Base-by-base conservation (phyloP, 2,113 vertebrate genomes). In the Brachyhypopomus occidentalis region DNA sequence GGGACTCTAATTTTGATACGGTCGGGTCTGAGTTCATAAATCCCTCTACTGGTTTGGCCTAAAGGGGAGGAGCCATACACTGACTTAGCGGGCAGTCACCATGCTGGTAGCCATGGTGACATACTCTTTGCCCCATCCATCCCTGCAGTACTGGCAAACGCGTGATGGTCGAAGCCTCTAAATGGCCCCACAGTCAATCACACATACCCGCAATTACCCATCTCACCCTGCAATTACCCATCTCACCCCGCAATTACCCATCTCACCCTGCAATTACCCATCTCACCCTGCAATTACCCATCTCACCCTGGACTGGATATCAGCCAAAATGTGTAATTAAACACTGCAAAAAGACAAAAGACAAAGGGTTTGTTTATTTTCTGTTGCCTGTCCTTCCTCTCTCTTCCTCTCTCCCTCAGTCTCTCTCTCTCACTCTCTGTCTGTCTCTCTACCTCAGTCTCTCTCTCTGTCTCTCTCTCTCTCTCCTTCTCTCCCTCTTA, bases 221-320 rank as follows among this genome's bases (percentile, higher is more conserved):
- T 66, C 75, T 81, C 75, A 63, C 59, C 62, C 55, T 25, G 23
- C n/a, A n/a, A n/a, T n/a, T n/a, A n/a, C n/a, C n/a, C 59, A 72
- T 75, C 75, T 81, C 75, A 63, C 59, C 62, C 55, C 17, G 71
- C 66, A 77, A 77, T 82, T 72, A 77, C 74, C 41, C 72, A 70
- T 66, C n/a, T n/a, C n/a, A n/a, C n/a, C 58, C 75, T 22, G 71
- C 66, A 77, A 77, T 82, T 72, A 77, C 74, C 41, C 72, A 70
- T 66, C n/a, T n/a, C n/a, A n/a, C n/a, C n/a, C n/a, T n/a, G n/a
- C n/a, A n/a, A n/a, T n/a, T n/a, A n/a, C n/a, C n/a, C 59, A 72
- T 75, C 75, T 81, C 75, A 63, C 59, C 62, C 55, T 25, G 23
- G 41, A 64, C 11, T 73, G 23, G 48, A 27, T 75, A 71, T 55